Evolutionary conservation across 2,113 vertebrate species (phyloP).

Genomic region (Struthio camelus): DNA sequence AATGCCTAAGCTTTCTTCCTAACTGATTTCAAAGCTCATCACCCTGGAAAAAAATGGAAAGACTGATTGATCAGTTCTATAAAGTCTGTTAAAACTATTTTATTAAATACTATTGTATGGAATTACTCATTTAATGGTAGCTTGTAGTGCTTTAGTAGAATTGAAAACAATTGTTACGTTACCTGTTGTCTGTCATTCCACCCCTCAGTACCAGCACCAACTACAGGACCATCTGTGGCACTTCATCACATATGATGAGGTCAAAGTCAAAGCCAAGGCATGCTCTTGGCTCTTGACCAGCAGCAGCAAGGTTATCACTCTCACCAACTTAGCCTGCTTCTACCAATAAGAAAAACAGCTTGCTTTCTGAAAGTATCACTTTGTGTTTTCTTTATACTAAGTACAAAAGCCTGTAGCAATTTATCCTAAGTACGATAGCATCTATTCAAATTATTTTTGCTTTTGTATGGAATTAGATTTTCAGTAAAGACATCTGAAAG

Average conservation of each 20-base stretch:
- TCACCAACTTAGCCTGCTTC: not conserved
- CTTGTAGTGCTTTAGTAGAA: not conserved
- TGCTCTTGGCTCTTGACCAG: not conserved
- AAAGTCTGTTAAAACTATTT: not conserved
- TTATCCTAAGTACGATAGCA: not conserved
- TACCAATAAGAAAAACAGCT: not conserved
- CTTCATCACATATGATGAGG: not conserved
- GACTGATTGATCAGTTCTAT: not conserved
- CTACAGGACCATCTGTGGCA: not conserved
- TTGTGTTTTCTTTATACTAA: not conserved
- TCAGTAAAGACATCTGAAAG: not conserved
- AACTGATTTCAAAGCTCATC: not conserved
- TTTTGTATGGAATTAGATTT: not conserved
- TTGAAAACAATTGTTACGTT: not conserved
- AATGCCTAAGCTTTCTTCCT: not conserved
- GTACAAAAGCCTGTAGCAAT: not conserved
- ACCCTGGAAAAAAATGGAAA: not conserved
- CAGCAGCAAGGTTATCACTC: not conserved
- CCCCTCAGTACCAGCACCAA: not conserved
- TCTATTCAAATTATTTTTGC: not conserved
- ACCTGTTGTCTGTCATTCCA: not conserved
- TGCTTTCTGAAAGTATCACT: not conserved
- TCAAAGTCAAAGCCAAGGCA: not conserved
- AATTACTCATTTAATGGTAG: not conserved
- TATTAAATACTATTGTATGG: not conserved